Evolutionary conservation across 2,113 vertebrate genomes (phyloP), one percentile per base, ranked within the genome.

Genomic region (Tenrec ecaudatus): DNA sequence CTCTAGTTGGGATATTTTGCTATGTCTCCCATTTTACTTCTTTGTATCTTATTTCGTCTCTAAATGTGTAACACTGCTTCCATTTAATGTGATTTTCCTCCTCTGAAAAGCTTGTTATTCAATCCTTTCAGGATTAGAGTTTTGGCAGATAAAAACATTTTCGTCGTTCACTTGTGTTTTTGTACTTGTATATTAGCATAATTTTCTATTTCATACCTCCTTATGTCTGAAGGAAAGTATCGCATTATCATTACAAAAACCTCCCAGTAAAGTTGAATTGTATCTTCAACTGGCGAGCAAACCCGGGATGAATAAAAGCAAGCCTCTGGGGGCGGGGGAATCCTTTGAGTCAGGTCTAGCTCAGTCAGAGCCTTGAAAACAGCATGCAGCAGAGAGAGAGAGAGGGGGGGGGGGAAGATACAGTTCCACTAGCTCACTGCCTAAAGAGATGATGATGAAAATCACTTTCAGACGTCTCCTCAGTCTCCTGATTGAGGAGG

Each of bases 171-270:
- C 29, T 96, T 68, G 27, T 91, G 12, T 86, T 90, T 95, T 85
- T 90, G 14, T 88, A 73, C 95, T 96, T 92, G 89, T 75, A n/a
- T 68, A 91, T 94, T 96, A 89, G 76, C 90, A 95, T 95, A 93
- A 83, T 93, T 95, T 96, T 94, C 78, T 82, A 64, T 96, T 93
- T 93, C 79, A 33, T 96, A 82, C 38, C 27, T 90, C 53, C 94
- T 82, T 43, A 57, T 83, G 20, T 95, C 82, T 93, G 77, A 82
- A 89, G 91, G 33, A 96, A 93, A 91, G 36, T 91, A 31, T 57
- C 62, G 69, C 60, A 89, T 94, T 96, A 94, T 93, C 89, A 96
- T 96, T 89, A 94, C 77, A 93, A 94, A 95, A 85, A 58, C 71
- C 53, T 88, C n/a, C 76, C 29, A 23, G 75, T 82, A 95, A 86